Evolutionary conservation across 2,888 invertebrate species (phyloP), one percentile per base, ranked within the genome.

Genomic region (Synergus laeviventris): DNA sequence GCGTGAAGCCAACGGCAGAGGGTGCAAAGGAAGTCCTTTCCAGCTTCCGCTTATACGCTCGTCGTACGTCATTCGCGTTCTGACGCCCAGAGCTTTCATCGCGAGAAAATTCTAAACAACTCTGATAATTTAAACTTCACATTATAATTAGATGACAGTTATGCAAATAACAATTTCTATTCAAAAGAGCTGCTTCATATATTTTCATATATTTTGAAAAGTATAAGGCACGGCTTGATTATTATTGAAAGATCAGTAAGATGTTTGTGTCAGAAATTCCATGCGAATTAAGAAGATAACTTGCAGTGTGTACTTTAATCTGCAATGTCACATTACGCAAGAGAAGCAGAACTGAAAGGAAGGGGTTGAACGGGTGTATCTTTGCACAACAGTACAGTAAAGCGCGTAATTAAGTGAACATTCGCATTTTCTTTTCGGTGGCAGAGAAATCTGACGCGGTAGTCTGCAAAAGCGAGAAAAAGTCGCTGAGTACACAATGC

Each of bases 1-100:
- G 79, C 84, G 83, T 82, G 82, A 84, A 82, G 79, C 77, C 82
- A 82, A 82, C 75, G 79, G 78, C 80, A 59, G 64, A 78, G 78
- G 77, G 77, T 80, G 56, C 64, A 21, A 70, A 70, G 70, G 70
- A 74, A 64, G 54, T 77, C 73, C 60, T 66, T 66, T 54, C 59
- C 38, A 45, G 73, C 45, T 60, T 70, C 56, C 56, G 74, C 59
- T 74, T 66, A n/a, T n/a, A 73, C 56, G 64, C 74, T 77, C 74
- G 61, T 77, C 74, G 61, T 73, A 54, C 74, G 56, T 70, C 74
- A 62, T 75, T 66, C 64, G 64, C 60, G 59, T 73, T 70, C 66
- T 45, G 45, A 70, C 66, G 45, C 66, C 66, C 42, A 39, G 42
- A 66, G 66, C 39, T 66, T 45, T 45, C 18, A 56, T 21, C 21